phyloP scores from a whole-genome alignment of 2,888 invertebrate species.

The Germaria angustata region DNA sequence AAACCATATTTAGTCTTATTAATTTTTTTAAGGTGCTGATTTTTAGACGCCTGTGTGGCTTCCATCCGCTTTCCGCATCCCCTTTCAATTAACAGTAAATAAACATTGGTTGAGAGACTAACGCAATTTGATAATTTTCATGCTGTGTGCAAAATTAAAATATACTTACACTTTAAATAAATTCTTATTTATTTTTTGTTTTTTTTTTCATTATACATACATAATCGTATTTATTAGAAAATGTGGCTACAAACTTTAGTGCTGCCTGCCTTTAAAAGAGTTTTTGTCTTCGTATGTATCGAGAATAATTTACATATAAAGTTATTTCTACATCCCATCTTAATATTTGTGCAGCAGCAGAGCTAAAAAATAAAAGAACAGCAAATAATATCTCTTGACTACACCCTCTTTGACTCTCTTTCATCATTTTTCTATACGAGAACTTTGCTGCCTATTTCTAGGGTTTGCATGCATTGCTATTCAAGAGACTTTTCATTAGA shows the following conservation, averaged over 20 bases:
- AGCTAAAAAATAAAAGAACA: background rate
- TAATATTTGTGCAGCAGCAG: conserved; percentile 26
- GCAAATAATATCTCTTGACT: conserved; percentile 26
- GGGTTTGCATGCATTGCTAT: background rate
- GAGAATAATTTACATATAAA: conserved; percentile 17
- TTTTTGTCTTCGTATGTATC: conserved; percentile 10
- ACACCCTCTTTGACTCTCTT: conserved; percentile 14
- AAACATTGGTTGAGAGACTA: too few species aligned
- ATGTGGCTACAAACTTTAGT: background rate
- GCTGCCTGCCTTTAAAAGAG: background rate
- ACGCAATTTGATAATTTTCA: too few species aligned
- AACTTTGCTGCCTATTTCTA: conserved; percentile 8
- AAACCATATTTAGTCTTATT: too few species aligned
- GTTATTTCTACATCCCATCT: conserved; percentile 16
- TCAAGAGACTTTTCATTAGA: background rate
- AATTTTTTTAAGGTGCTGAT: too few species aligned
- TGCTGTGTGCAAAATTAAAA: too few species aligned
- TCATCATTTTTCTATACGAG: background rate
- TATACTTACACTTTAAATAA: too few species aligned
- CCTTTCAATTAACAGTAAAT: too few species aligned
- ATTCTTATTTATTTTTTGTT: too few species aligned
- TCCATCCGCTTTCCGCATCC: too few species aligned
- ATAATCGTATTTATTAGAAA: background rate
- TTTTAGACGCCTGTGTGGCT: too few species aligned
- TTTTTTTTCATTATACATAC: too few species aligned